These are phyloP conservation scores for Dromiciops gliroides DNA, from an alignment of 2,113 vertebrate species.

Conservation along the genomic window DNA sequence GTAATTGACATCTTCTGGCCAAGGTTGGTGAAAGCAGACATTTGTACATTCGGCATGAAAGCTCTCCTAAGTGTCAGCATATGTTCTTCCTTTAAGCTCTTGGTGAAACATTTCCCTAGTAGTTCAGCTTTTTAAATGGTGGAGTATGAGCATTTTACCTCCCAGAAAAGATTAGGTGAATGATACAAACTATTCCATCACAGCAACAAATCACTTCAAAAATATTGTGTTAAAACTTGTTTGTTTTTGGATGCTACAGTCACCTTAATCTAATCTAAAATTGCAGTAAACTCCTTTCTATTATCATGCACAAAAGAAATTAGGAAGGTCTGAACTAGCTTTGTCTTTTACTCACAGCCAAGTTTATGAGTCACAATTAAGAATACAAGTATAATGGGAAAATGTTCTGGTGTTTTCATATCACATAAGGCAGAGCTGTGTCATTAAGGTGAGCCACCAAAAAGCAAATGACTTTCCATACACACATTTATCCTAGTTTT, in stretches of 20 bases:
- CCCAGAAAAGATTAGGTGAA: background rate
- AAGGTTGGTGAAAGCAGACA: background rate
- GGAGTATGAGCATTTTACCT: background rate
- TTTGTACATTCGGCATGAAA: background rate
- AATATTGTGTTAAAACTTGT: no score
- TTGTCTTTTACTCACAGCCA: background rate
- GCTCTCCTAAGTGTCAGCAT: background rate
- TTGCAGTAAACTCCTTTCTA: no score
- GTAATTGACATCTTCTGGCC: background rate
- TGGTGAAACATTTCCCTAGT: background rate
- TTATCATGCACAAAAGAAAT: no score
- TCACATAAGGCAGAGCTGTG: background rate
- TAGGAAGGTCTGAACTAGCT: background rate
- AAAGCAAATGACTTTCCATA: background rate
- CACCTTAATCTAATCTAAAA: no score
- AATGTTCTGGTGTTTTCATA: background rate
- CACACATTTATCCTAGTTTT: background rate
- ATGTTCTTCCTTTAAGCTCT: background rate
- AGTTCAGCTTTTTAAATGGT: background rate
- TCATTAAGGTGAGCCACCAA: background rate
- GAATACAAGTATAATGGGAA: no score
- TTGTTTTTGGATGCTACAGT: no score
- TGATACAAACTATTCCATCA: background rate
- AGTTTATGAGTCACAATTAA: background rate
- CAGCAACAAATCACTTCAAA: no score